A percentile compares a stretch with the other conserved stretches of the same genome.
phyloP scores from a whole-genome alignment of 1,140 invertebrate species.

The Lepeophtheirus salmonis region DNA sequence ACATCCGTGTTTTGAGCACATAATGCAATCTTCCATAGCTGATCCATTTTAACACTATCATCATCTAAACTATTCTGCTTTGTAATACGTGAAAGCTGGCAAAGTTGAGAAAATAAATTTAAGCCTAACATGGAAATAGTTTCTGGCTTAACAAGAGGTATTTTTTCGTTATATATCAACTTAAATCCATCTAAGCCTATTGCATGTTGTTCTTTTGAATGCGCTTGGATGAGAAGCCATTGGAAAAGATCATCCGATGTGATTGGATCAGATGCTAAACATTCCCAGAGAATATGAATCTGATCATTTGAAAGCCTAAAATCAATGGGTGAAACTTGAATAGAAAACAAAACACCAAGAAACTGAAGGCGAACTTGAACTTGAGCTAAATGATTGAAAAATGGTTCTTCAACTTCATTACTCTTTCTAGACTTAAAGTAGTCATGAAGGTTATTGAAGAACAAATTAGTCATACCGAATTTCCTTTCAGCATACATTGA shows the following conservation, averaged over 20 bases:
- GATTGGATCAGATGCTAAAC: constrained; percentile 56
- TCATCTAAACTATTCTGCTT: constrained; percentile 26
- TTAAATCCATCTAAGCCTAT: constrained; percentile 62
- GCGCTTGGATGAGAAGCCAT: constrained; percentile 73
- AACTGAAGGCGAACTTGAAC: constrained; percentile 76
- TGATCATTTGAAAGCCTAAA: constrained; percentile 61
- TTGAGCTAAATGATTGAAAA: constrained; percentile 70
- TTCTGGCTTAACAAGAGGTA: constrained; percentile 66
- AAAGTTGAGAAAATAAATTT: constrained; percentile 71
- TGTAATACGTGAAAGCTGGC: constrained; percentile 50
- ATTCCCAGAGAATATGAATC: constrained; percentile 72
- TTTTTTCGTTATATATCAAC: constrained; percentile 68
- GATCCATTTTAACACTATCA: constrained; percentile 55
- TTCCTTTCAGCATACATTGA: constrained; percentile 74
- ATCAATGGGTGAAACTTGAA: constrained; percentile 49
- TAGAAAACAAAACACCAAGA: constrained; percentile 75
- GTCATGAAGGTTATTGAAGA: constrained; percentile 53
- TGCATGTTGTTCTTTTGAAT: constrained; percentile 70
- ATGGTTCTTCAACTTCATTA: constrained; percentile 22
- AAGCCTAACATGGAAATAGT: constrained; percentile 75
- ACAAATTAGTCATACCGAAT: constrained; percentile 72
- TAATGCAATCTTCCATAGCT: constrained; percentile 78
- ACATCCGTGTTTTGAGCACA: constrained; percentile 74
- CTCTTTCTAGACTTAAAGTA: constrained; percentile 26
- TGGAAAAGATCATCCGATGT: constrained; percentile 76